Percentiles rank a stretch among this genome's conserved stretches.
These are phyloP conservation scores for Oscheius sp. DNA, from an alignment of 1,140 invertebrate genomes.

Conservation along the genomic window DNA sequence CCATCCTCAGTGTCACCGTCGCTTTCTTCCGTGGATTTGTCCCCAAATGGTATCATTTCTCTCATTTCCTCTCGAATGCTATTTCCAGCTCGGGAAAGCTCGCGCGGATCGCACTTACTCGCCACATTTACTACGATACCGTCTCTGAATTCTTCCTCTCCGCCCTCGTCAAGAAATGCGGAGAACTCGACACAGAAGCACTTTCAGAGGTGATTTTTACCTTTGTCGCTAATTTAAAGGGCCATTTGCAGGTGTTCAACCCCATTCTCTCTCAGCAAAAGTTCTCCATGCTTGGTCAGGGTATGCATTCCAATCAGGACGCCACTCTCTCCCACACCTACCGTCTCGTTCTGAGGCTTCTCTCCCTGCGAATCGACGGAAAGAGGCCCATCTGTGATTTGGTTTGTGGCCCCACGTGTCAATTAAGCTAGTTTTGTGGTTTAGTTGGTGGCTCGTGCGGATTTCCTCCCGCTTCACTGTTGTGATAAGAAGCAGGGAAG, in stretches of 20 bases:
- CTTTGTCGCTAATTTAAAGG: neutral
- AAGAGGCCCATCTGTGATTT: slow-evolving; percentile 14
- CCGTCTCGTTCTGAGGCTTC: neutral
- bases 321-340: neutral
- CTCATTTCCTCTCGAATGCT: too few species aligned
- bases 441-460: neutral
- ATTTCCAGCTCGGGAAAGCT: neutral
- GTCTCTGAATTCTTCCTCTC: neutral
- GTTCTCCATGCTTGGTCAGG: neutral
- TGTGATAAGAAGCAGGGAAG: slow-evolving; percentile 65
- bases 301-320: neutral
- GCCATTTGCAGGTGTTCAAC: slow-evolving; percentile 2
- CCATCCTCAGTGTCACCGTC: neutral
- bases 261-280: neutral
- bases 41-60: too few species aligned
- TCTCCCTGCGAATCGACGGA: neutral
- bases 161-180: neutral
- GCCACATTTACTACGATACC: neutral
- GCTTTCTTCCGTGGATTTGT: neutral
- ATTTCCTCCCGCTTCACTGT: neutral
- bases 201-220: neutral
- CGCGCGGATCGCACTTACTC: neutral
- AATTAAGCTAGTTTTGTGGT: neutral
- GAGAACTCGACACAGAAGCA: neutral
- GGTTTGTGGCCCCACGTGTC: neutral